Percentiles rank a stretch among this genome's conserved stretches.
Evolutionary conservation across 1,140 invertebrate species (phyloP).

Genomic region (Tetramorium simillimum): DNA sequence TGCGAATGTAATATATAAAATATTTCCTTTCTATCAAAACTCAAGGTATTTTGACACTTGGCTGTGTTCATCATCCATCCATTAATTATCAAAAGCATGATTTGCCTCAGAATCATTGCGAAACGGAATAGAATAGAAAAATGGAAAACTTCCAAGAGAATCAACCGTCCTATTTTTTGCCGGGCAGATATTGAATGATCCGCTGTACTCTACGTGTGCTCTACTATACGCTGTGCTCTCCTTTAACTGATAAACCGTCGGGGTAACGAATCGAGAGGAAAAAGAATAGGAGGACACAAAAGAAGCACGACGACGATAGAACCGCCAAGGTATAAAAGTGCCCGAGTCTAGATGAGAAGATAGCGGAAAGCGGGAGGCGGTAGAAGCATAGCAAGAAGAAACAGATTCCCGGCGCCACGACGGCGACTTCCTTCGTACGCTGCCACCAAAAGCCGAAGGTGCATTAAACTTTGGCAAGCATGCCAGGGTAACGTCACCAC

Average conservation of each 20-base stretch:
- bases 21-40: not conserved
- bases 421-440: constrained; percentile 56
- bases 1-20: not conserved
- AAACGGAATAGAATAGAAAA: not conserved
- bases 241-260: constrained; percentile 46
- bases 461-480: constrained; percentile 74
- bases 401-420: constrained; percentile 64
- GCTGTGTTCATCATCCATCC: not conserved
- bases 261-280: constrained; percentile 49
- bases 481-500: constrained; percentile 61
- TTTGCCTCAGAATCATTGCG: not conserved
- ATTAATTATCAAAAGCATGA: constrained; percentile 6
- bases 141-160: not conserved
- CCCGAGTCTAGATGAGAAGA: constrained; percentile 61
- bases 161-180: not conserved
- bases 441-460: constrained; percentile 69
- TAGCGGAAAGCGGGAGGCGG: constrained; percentile 24
- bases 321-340: constrained; percentile 39
- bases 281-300: constrained; percentile 50
- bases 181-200: not conserved
- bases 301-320: constrained; percentile 42
- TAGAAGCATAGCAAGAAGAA: constrained; percentile 50
- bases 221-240: not conserved
- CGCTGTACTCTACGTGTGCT: not conserved
- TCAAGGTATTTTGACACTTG: not conserved